Conservation (phyloP, 2,113 vertebrate genomes). For the Corythaixoides concolor region DNA sequence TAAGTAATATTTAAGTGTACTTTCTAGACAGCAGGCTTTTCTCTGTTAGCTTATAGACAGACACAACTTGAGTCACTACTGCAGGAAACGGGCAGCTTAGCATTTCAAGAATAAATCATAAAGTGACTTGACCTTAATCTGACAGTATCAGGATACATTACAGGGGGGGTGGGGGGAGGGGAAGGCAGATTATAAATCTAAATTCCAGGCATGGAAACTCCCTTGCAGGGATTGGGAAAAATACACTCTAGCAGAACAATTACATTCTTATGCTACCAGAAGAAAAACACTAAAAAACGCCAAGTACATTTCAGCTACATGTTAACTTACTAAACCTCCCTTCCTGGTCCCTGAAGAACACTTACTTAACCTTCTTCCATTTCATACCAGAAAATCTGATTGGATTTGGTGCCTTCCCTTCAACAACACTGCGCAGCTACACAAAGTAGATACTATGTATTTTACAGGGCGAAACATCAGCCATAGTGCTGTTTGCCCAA, state of each 20-base stretch:
- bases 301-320: neutral
- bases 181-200: constrained; percentile 53
- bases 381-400: neutral
- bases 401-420: neutral
- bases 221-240: constrained; percentile 47
- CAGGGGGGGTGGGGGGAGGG: neutral
- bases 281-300: neutral
- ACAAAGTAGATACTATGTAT: neutral
- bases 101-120: constrained; percentile 48
- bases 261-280: constrained; percentile 42
- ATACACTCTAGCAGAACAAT: constrained; percentile 36
- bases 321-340: neutral
- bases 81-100: constrained; percentile 5
- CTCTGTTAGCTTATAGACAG: neutral
- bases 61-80: neutral
- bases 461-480: neutral
- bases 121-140: constrained; percentile 24
- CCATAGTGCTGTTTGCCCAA: neutral
- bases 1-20: neutral
- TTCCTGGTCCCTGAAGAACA: neutral
- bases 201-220: constrained; percentile 58
- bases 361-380: neutral
- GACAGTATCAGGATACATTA: constrained; percentile 24
- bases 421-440: neutral
- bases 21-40: neutral